A percentile compares a stretch with the other conserved stretches of the same genome.
These are phyloP conservation scores for Pomatostomus ruficeps DNA, from an alignment of 2,113 vertebrate genomes.

Conservation along the genomic window DNA sequence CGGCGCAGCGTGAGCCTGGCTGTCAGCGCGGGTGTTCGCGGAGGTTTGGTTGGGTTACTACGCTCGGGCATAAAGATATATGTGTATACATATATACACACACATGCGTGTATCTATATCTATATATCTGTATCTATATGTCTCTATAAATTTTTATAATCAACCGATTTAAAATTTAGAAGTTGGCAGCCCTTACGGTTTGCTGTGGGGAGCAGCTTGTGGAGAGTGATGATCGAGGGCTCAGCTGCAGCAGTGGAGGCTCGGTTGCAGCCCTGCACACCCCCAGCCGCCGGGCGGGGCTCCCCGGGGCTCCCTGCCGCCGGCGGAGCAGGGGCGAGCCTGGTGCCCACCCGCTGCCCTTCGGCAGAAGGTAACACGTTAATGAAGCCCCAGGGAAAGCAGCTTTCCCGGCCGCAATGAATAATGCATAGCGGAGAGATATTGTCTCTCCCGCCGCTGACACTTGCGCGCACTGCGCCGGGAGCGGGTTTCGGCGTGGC, in stretches of 20 bases:
- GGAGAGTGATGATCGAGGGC: not conserved
- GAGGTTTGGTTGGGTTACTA: not conserved
- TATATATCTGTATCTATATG: not conserved
- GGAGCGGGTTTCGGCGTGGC: not conserved
- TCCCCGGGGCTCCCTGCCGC: not conserved
- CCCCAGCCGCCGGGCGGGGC: not conserved
- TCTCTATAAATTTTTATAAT: not conserved
- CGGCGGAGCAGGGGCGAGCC: not conserved
- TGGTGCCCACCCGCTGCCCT: not conserved
- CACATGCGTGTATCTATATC: not conserved
- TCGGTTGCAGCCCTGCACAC: not conserved
- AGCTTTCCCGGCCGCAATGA: constrained; percentile 70
- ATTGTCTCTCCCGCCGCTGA: constrained; percentile 61
- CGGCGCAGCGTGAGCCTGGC: not conserved
- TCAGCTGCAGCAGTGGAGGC: not conserved
- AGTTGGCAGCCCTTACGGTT: not conserved
- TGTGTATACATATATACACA: accelerated
- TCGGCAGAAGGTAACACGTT: constrained; percentile 66
- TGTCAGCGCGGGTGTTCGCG: not conserved
- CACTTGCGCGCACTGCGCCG: constrained; percentile 43
- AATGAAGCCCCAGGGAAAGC: constrained; percentile 67
- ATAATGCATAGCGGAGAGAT: constrained; percentile 77
- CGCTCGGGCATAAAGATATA: no score
- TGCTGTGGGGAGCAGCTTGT: not conserved
- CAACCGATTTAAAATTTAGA: not conserved